A percentile compares a stretch with the other conserved stretches of the same genome.
These are phyloP conservation scores for Bactericera cockerelli DNA, from an alignment of 1,140 invertebrate genomes.

Conservation along the genomic window DNA sequence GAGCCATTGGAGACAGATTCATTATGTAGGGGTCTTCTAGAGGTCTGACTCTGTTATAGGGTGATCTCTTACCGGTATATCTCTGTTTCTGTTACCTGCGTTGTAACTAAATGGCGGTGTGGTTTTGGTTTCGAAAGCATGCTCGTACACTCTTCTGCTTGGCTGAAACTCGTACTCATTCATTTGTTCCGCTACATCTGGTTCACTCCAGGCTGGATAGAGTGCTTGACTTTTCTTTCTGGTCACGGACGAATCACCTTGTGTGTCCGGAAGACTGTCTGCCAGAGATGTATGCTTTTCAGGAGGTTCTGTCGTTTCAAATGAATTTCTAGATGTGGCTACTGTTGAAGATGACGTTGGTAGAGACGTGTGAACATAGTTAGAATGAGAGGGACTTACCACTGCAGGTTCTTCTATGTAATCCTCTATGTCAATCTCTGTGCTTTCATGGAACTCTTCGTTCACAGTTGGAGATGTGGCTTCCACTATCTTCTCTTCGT, in stretches of 20 bases:
- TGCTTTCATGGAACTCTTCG: neutral
- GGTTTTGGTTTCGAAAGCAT: neutral
- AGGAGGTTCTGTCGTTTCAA: neutral
- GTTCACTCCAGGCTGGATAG: slow-evolving; percentile 14
- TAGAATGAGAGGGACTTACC: neutral
- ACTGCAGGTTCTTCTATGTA: neutral
- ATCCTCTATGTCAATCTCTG: neutral
- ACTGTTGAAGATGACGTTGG: slow-evolving; percentile 1
- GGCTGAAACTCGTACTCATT: slow-evolving; percentile 1
- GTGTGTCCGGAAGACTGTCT: slow-evolving; percentile 4
- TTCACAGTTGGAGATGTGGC: slow-evolving; percentile 2
- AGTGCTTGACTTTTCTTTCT: slow-evolving; percentile 18
- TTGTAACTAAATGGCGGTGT: slow-evolving; percentile 13
- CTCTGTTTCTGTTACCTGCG: slow-evolving; percentile 4
- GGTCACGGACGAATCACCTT: slow-evolving; percentile 10
- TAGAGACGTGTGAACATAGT: neutral
- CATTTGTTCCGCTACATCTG: slow-evolving; percentile 8
- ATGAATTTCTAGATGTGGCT: neutral
- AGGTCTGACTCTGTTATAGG: neutral
- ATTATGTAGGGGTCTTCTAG: neutral
- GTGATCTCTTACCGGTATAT: slow-evolving; percentile 1
- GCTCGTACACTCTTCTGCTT: slow-evolving; percentile 1
- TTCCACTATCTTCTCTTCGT: slow-evolving; percentile 15
- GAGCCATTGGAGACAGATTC: neutral
- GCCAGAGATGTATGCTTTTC: neutral